These are phyloP conservation scores for Anolis carolinensis DNA, from an alignment of 2,113 vertebrate species.

Conservation along the genomic window DNA sequence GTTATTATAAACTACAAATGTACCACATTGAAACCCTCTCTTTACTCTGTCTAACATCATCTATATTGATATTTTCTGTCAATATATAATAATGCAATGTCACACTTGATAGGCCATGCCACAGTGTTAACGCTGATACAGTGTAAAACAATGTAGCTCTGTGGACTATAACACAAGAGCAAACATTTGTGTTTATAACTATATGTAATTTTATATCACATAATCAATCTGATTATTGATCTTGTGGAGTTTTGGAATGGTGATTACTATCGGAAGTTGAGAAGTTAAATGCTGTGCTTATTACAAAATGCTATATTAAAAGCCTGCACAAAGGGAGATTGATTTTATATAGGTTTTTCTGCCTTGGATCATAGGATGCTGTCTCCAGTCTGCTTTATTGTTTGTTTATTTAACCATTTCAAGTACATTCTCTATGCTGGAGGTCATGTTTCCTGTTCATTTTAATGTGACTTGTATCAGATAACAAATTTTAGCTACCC, in stretches of 20 bases:
- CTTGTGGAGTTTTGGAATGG: constrained; percentile 39
- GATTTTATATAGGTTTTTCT: background rate
- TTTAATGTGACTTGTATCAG: background rate
- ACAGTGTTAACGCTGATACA: constrained; percentile 44
- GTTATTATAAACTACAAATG: constrained; percentile 68
- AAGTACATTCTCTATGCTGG: background rate
- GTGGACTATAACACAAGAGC: background rate
- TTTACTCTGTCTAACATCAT: constrained; percentile 60
- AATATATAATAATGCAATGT: constrained; percentile 69
- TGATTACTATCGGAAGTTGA: constrained; percentile 35
- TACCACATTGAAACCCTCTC: constrained; percentile 57
- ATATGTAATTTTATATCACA: constrained; percentile 42
- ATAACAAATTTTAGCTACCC: background rate
- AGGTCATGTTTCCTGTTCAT: background rate
- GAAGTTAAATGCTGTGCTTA: constrained; percentile 34
- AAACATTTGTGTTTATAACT: background rate
- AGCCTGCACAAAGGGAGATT: constrained; percentile 7
- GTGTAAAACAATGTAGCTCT: background rate
- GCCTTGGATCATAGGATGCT: no score
- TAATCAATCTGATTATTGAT: constrained; percentile 61
- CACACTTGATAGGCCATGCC: constrained; percentile 63
- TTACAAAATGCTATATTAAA: constrained; percentile 46
- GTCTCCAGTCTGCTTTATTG: background rate
- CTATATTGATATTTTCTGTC: constrained; percentile 71
- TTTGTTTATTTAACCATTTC: background rate